Percentiles rank a stretch among this genome's conserved stretches.
Evolutionary conservation across 2,888 invertebrate species (phyloP).

Genomic region (Cepaea hortensis): DNA sequence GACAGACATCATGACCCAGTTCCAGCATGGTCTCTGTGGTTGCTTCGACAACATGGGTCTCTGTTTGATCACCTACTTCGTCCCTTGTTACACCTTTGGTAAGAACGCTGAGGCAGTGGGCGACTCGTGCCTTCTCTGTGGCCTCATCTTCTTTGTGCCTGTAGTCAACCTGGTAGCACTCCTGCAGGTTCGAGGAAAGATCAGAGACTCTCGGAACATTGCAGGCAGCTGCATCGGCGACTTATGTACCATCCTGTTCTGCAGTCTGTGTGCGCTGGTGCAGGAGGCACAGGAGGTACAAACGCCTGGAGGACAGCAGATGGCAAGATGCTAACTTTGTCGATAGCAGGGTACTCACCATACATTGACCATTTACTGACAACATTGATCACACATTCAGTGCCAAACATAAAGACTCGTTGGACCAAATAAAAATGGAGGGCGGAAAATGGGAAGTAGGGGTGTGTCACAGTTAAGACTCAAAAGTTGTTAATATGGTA

Average conservation of each 20-base stretch:
- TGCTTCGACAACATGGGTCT: conserved; percentile 73
- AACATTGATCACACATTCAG: too few relatives aligned
- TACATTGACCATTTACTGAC: too few relatives aligned
- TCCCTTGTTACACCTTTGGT: conserved; percentile 73
- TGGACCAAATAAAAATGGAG: too few relatives aligned
- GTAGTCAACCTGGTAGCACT: conserved; percentile 57
- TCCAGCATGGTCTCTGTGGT: conserved; percentile 71
- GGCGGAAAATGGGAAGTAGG: too few relatives aligned
- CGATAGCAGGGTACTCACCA: too few relatives aligned
- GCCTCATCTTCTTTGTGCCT: conserved; percentile 66
- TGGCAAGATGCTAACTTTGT: conserved; percentile 21
- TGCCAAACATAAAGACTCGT: too few relatives aligned
- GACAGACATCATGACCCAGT: conserved; percentile 50
- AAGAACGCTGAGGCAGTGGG: conserved; percentile 73
- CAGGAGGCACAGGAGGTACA: conserved; percentile 40
- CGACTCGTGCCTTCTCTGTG: conserved; percentile 71
- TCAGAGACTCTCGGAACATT: conserved; percentile 19
- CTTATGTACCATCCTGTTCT: background rate
- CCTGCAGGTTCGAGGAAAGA: conserved; percentile 14
- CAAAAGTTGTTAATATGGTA: too few relatives aligned
- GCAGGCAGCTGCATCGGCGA: conserved; percentile 31
- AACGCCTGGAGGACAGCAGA: conserved; percentile 3
- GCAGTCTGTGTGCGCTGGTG: conserved; percentile 13
- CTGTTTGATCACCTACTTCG: conserved; percentile 70
- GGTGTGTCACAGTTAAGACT: too few relatives aligned